Conservation (phyloP, 2,888 invertebrate genomes). For the Hyles lineata region DNA sequence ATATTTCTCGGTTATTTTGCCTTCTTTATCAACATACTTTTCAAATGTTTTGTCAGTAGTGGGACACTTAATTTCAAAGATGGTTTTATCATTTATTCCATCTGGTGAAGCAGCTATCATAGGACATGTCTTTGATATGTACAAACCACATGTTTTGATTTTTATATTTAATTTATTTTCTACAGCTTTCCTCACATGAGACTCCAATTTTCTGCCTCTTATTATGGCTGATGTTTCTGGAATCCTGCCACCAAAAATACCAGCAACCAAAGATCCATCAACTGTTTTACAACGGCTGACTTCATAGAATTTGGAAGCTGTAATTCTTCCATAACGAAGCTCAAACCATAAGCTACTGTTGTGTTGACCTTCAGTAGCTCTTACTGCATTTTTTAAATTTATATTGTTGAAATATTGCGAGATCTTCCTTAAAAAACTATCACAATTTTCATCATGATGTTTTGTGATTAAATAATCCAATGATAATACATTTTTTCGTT, state of each 20-base stretch:
- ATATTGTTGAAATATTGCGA: neutral
- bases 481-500: neutral
- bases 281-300: neutral
- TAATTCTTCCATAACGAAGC: neutral
- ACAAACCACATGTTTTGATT: neutral
- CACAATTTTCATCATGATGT: neutral
- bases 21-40: neutral
- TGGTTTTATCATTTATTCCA: neutral
- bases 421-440: neutral
- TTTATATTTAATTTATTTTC: neutral
- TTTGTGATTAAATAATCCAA: neutral
- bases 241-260: neutral
- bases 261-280: neutral
- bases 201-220: neutral
- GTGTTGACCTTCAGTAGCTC: neutral
- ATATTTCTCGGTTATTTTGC: constrained; percentile 1
- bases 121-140: neutral
- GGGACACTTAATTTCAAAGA: neutral
- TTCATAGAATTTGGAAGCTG: neutral
- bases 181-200: neutral
- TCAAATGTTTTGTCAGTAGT: neutral
- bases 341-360: neutral
- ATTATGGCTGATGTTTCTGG: neutral
- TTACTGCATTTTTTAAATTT: neutral
- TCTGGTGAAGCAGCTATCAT: neutral